These are phyloP conservation scores for Cylloceria caligata DNA, from an alignment of 2,888 invertebrate species.

Conservation along the genomic window DNA sequence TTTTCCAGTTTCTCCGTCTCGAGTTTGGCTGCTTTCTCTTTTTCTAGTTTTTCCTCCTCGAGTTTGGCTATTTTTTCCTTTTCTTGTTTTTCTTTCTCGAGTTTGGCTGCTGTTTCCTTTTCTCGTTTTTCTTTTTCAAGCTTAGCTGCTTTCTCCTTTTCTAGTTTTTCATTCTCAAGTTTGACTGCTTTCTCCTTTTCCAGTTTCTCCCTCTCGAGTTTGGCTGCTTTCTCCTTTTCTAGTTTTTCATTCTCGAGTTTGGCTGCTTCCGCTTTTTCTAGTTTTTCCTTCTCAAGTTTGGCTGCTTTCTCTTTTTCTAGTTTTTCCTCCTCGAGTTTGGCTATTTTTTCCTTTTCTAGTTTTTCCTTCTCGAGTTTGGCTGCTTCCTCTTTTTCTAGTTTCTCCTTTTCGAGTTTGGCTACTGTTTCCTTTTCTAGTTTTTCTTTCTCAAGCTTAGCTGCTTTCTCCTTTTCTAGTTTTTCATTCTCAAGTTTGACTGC, in stretches of 20 bases:
- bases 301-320: conserved; percentile 67
- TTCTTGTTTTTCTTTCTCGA: conserved; percentile 24
- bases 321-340: conserved; percentile 56
- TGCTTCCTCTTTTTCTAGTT: conserved; percentile 60
- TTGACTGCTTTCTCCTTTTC: conserved; percentile 66
- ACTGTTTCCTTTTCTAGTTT: conserved; percentile 71
- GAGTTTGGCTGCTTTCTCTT: conserved; percentile 68
- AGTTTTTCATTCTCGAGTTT: conserved; percentile 54
- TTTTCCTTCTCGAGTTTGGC: conserved; percentile 25
- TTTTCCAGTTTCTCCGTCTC: conserved; percentile 57
- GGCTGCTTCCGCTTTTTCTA: conserved; percentile 77
- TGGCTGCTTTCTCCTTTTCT: conserved; percentile 45
- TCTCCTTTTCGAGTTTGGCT: conserved; percentile 51
- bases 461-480: conserved; percentile 53
- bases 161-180: conserved; percentile 33
- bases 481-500: conserved; percentile 58
- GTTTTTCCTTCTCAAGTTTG: conserved; percentile 67
- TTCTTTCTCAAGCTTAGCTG: conserved; percentile 61
- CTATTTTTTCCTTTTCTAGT: conserved; percentile 44
- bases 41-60: conserved; percentile 74
- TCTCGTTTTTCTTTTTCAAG: conserved; percentile 28
- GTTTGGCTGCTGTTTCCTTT: conserved; percentile 60
- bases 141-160: conserved; percentile 59
- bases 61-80: conserved; percentile 69
- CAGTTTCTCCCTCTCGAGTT: conserved; percentile 71